Evolutionary conservation across 2,888 invertebrate genomes (phyloP), one percentile per base, ranked within the genome.

Genomic region (Dendrolimus houi): DNA sequence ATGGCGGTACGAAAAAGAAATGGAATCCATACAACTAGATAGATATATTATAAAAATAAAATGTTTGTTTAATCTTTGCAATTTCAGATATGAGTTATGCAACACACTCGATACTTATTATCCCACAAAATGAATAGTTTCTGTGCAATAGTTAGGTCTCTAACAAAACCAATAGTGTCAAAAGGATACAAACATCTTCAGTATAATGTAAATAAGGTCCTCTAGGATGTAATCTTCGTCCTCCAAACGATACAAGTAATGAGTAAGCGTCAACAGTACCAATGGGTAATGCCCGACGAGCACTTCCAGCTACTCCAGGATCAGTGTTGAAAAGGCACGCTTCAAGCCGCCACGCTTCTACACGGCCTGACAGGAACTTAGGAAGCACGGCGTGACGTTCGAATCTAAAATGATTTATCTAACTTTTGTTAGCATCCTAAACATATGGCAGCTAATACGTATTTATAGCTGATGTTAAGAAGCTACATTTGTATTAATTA

Each of bases 301-400:
- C 96, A 41, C 97, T 96, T 47, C 99, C 98, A 14, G 93, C 93
- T 82, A 97, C 96, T 58, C 93, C 92, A 0, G 94, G 92, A 83
- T 99, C 99, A 13, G 96, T 93, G 90, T 99, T 99, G 89, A 96
- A 99, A 92, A 98, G 95, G 57, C 98, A 98, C 75, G 96, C 96
- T 54, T 94, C 93, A 8, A 94, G 78, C 41, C 95, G 94, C 89
- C 98, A 99, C 71, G 99, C 99, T 71, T 97, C 97, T 0, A 98
- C 94, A 64, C 96, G 95, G 67, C 94, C 94, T 54, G 96, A 94
- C 59, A 99, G 92, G 61, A 99, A 92, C 83, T 99, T 98, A 0
- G 99, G 99, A 70, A 99, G 95, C 3, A 99, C 95, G 54, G 98
- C 95, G 83, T 99, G 99, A 41, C 98, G 93, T 82, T 99, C 98